phyloP scores from a whole-genome alignment of 1,140 invertebrate species.

The Oedothorax gibbosus region DNA sequence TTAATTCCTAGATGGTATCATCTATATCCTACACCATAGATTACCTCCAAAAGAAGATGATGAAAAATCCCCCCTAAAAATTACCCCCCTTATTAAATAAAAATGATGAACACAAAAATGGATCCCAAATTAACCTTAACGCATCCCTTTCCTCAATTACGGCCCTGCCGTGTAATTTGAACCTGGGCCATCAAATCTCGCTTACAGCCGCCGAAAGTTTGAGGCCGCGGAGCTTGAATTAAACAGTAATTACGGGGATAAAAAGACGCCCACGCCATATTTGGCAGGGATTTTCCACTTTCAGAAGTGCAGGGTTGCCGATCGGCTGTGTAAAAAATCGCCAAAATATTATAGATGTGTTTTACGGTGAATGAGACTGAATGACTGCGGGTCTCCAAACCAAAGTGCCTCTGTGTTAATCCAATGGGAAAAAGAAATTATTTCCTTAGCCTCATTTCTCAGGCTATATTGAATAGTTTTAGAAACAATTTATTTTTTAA shows the following conservation, averaged over 20 bases:
- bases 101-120: conserved; percentile 36
- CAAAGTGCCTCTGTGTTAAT: too few relatives aligned
- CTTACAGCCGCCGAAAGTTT: conserved; percentile 37
- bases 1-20: too few relatives aligned
- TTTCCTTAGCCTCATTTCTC: not conserved
- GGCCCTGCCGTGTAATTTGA: conserved; percentile 37
- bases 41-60: not conserved
- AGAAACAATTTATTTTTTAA: too few relatives aligned
- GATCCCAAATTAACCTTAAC: conserved; percentile 47
- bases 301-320: conserved; percentile 11
- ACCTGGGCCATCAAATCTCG: conserved; percentile 49
- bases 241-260: conserved; percentile 52
- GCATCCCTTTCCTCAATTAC: conserved; percentile 51
- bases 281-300: not conserved
- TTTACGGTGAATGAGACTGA: not conserved
- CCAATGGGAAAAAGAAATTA: too few relatives aligned
- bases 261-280: conserved; percentile 31
- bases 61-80: not conserved
- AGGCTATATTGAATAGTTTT: too few relatives aligned
- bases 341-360: not conserved
- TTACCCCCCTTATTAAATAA: conserved; percentile 58
- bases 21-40: too few relatives aligned
- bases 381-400: too few relatives aligned
- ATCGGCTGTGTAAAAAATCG: not conserved
- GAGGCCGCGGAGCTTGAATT: conserved; percentile 31